A percentile compares a stretch with the other conserved stretches of the same genome.
These are phyloP conservation scores for Triplophysa dalaica DNA, from an alignment of 2,113 vertebrate genomes.

Conservation along the genomic window DNA sequence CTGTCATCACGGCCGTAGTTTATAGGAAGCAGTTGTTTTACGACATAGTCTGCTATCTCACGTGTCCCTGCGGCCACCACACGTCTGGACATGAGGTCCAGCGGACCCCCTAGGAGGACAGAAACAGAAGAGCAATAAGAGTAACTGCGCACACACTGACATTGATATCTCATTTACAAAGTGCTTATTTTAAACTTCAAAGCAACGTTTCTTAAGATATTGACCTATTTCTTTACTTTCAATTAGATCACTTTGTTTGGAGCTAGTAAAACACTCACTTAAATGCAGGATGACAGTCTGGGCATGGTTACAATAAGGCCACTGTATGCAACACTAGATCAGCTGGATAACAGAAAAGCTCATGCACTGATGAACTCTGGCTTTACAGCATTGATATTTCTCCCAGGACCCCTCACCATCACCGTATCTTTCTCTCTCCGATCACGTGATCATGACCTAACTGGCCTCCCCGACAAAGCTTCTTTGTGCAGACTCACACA, in stretches of 20 bases:
- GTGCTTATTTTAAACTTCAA: neutral
- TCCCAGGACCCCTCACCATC: conserved; percentile 8
- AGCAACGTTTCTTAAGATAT: neutral
- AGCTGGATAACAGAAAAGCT: neutral
- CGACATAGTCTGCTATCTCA: conserved; percentile 80
- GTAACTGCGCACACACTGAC: neutral
- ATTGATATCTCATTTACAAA: too few relatives aligned
- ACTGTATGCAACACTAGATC: neutral
- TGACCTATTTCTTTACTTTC: neutral
- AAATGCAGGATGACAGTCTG: neutral
- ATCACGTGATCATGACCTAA: conserved; percentile 53
- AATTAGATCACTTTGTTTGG: neutral
- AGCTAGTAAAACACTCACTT: neutral
- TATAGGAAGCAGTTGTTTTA: conserved; percentile 82
- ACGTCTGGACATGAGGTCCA: conserved; percentile 86
- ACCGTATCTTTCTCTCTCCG: neutral
- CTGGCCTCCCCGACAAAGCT: conserved; percentile 40
- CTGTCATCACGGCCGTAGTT: conserved; percentile 80
- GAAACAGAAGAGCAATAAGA: conserved; percentile 37
- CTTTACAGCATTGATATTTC: conserved; percentile 11
- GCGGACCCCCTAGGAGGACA: conserved; percentile 76
- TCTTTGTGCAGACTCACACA: conserved; percentile 47
- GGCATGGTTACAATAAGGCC: neutral
- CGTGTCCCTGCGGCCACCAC: conserved; percentile 82
- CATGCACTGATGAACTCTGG: neutral